phyloP scores from a whole-genome alignment of 2,888 invertebrate genomes.

The Macrosoma leucophasiata region DNA sequence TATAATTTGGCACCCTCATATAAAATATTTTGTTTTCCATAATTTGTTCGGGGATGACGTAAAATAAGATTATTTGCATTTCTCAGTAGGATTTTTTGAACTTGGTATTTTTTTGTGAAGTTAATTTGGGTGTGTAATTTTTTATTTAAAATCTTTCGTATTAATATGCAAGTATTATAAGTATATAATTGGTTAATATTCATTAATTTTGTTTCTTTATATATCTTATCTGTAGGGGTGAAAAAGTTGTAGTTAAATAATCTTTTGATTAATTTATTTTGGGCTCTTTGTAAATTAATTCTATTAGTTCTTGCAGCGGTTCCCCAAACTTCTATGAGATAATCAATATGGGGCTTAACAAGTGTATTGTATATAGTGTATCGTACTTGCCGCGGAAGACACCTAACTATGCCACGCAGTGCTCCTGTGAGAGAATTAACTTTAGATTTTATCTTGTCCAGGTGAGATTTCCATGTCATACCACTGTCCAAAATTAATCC shows the following conservation, averaged over 20 bases:
- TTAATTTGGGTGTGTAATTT: slow-evolving; percentile 6
- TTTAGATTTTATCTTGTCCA: slow-evolving; percentile 18
- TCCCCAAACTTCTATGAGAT: slow-evolving; percentile 10
- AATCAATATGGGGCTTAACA: slow-evolving; percentile 20
- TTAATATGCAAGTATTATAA: slow-evolving; percentile 11
- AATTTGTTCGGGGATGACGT: too few relatives aligned
- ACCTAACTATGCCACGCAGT: slow-evolving; percentile 9
- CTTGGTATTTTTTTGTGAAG: slow-evolving; percentile 10
- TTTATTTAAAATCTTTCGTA: slow-evolving; percentile 14
- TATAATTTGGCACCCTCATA: too few relatives aligned
- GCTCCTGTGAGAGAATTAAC: slow-evolving; percentile 17
- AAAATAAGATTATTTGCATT: too few relatives aligned
- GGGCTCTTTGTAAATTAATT: slow-evolving; percentile 4
- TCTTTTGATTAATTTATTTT: slow-evolving; percentile 8
- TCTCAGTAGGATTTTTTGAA: slow-evolving; percentile 6
- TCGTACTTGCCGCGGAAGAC: slow-evolving; percentile 10
- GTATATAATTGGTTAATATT: slow-evolving; percentile 9
- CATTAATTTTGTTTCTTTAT: slow-evolving; percentile 8
- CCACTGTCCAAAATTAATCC: slow-evolving; percentile 20
- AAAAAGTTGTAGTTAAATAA: slow-evolving; percentile 8
- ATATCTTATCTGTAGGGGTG: slow-evolving; percentile 6
- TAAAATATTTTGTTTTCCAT: too few relatives aligned
- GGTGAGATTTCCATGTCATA: slow-evolving; percentile 21
- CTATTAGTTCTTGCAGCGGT: slow-evolving; percentile 7
- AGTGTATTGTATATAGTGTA: slow-evolving; percentile 18